Evolutionary conservation across 2,888 invertebrate species (phyloP).

Genomic region (Perizoma affinitatum): DNA sequence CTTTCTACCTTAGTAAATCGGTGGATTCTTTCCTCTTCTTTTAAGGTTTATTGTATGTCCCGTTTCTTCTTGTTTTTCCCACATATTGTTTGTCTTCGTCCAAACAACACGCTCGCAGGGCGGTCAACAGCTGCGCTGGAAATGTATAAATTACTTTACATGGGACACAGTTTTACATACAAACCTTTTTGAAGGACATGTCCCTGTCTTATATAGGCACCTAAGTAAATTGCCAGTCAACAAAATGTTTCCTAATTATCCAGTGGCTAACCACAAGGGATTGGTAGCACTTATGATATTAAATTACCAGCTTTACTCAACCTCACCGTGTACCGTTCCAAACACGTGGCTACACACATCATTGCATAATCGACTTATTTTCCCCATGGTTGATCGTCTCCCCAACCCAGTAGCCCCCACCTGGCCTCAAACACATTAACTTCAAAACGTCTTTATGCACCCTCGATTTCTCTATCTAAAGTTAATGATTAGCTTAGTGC

Average conservation of each 20-base stretch:
- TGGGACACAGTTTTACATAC: conserved; percentile 68
- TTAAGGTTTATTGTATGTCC: conserved; percentile 66
- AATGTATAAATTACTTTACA: conserved; percentile 77
- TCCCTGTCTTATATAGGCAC: too few species aligned
- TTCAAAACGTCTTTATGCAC: conserved; percentile 8
- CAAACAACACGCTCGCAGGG: conserved; percentile 76
- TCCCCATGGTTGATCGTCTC: conserved; percentile 62
- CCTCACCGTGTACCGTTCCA: conserved; percentile 39
- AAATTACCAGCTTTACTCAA: conserved; percentile 52
- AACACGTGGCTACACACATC: conserved; percentile 72
- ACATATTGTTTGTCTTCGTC: conserved; percentile 78
- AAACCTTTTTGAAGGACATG: conserved; percentile 38
- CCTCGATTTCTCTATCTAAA: conserved; percentile 40
- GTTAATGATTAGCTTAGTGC: conserved; percentile 51
- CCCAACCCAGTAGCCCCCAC: conserved; percentile 60
- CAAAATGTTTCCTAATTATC: conserved; percentile 23
- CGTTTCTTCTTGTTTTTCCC: conserved; percentile 73
- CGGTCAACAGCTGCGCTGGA: conserved; percentile 79
- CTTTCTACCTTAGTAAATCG: conserved; percentile 60
- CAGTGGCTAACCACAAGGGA: conserved; percentile 50
- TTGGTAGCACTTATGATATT: conserved; percentile 54
- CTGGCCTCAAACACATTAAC: conserved; percentile 7
- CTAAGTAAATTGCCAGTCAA: neutral
- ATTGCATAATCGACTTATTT: conserved; percentile 63
- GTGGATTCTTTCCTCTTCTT: conserved; percentile 73